phyloP scores from a whole-genome alignment of 2,888 invertebrate genomes.

The Heterodera filipjevi region DNA sequence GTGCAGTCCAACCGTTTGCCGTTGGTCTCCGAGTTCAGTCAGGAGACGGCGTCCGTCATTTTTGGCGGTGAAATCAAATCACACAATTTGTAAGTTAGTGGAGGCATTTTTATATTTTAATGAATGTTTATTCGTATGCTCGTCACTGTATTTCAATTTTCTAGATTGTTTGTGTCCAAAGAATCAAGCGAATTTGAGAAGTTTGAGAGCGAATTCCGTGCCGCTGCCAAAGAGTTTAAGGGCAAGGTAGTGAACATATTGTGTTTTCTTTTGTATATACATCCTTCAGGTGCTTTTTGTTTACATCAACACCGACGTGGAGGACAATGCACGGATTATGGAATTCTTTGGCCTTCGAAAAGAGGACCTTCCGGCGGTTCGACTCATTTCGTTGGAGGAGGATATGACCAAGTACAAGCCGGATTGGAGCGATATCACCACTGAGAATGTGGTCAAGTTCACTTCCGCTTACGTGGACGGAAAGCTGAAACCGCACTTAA shows the following conservation, averaged over 20 bases:
- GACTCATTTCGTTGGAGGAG: constrained; percentile 87
- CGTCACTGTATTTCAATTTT: not conserved
- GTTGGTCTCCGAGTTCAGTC: constrained; percentile 65
- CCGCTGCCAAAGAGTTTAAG: constrained; percentile 85
- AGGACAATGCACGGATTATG: constrained; percentile 92
- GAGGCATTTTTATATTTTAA: not conserved
- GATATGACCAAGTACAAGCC: constrained; percentile 99
- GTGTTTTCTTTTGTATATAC: not conserved
- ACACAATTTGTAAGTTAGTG: constrained; percentile 90
- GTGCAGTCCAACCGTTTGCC: constrained; percentile 65
- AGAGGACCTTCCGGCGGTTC: constrained; percentile 72
- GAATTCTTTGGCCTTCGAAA: constrained; percentile 98
- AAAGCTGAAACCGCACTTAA: constrained; percentile 89
- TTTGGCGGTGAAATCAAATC: constrained; percentile 97
- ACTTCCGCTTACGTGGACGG: constrained; percentile 87
- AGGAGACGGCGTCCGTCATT: constrained; percentile 87
- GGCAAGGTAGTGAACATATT: constrained; percentile 71
- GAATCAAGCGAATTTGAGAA: constrained; percentile 80
- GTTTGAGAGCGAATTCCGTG: constrained; percentile 78
- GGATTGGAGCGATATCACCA: constrained; percentile 71
- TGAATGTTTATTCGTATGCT: not conserved
- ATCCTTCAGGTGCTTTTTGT: constrained; percentile 79
- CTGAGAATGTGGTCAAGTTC: constrained; percentile 79
- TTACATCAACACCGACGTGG: constrained; percentile 89
- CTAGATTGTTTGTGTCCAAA: constrained; percentile 81